Evolutionary conservation across 2,888 invertebrate genomes (phyloP).

Genomic region (Dasypolia templi): DNA sequence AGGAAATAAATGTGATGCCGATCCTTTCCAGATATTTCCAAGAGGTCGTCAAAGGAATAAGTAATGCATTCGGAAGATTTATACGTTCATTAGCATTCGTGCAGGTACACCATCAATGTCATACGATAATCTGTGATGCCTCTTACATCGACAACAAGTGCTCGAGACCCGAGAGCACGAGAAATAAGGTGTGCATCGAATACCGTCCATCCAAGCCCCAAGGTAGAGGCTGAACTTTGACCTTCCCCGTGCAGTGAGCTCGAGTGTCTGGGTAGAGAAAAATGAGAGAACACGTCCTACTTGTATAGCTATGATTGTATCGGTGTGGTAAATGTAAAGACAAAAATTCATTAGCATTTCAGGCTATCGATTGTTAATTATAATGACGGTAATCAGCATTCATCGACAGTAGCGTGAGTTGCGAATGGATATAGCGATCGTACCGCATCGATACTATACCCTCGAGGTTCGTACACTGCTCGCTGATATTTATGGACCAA

Average conservation of each 20-base stretch:
- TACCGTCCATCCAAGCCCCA: conserved; percentile 72
- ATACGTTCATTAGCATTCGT: conserved; percentile 78
- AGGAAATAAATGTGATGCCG: conserved; percentile 69
- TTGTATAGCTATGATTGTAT: background rate
- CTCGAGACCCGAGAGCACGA: conserved; percentile 65
- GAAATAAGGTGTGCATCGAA: conserved; percentile 75
- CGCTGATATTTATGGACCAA: conserved; percentile 74
- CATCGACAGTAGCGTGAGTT: conserved; percentile 65
- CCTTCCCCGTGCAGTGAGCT: conserved; percentile 66
- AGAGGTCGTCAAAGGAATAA: conserved; percentile 73
- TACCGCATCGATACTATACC: conserved; percentile 59
- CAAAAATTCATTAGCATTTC: conserved; percentile 61
- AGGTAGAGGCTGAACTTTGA: conserved; percentile 71
- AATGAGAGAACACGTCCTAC: background rate
- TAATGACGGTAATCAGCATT: conserved; percentile 81
- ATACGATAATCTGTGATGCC: conserved; percentile 79
- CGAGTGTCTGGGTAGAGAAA: conserved; percentile 15
- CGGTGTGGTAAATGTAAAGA: conserved; percentile 36
- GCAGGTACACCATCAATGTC: conserved; percentile 79
- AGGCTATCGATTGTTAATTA: conserved; percentile 70
- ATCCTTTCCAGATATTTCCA: conserved; percentile 73
- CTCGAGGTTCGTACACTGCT: conserved; percentile 66
- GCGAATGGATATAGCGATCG: conserved; percentile 71
- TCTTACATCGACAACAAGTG: conserved; percentile 69
- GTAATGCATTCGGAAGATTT: conserved; percentile 73